A percentile compares a stretch with the other conserved stretches of the same genome.
phyloP scores from a whole-genome alignment of 2,113 vertebrate genomes.

The Corvus hawaiiensis region DNA sequence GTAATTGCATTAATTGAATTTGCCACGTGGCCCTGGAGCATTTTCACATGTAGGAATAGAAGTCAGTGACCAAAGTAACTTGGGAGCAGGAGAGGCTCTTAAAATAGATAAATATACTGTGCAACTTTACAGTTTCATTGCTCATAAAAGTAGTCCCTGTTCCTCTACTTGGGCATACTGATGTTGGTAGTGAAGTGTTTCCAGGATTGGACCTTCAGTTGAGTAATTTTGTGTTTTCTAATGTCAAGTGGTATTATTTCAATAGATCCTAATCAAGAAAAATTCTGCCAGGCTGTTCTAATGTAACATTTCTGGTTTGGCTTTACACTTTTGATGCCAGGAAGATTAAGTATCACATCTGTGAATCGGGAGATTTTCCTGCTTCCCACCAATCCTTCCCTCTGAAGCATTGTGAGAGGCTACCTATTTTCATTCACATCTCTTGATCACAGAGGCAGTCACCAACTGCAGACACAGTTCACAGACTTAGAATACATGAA shows the following conservation, averaged over 20 bases:
- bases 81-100: not conserved
- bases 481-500: not conserved
- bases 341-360: not conserved
- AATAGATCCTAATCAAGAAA: not conserved
- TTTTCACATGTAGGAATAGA: not conserved
- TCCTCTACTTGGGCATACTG: not conserved
- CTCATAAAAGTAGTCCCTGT: not conserved
- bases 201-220: not conserved
- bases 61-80: not conserved
- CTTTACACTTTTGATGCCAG: not conserved
- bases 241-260: not conserved
- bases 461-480: not conserved
- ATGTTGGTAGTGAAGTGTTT: not conserved
- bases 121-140: not conserved
- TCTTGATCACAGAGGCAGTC: not conserved
- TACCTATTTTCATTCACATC: not conserved
- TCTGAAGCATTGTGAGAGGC: not conserved
- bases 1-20: not conserved
- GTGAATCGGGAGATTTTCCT: not conserved
- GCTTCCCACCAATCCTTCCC: not conserved
- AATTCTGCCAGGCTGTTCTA: not conserved
- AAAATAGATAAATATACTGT: not conserved
- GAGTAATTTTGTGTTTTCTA: not conserved
- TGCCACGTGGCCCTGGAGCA: not conserved
- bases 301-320: not conserved